Evolutionary conservation across 2,888 invertebrate genomes (phyloP).

Genomic region (Himalopsyche kuldschensis): DNA sequence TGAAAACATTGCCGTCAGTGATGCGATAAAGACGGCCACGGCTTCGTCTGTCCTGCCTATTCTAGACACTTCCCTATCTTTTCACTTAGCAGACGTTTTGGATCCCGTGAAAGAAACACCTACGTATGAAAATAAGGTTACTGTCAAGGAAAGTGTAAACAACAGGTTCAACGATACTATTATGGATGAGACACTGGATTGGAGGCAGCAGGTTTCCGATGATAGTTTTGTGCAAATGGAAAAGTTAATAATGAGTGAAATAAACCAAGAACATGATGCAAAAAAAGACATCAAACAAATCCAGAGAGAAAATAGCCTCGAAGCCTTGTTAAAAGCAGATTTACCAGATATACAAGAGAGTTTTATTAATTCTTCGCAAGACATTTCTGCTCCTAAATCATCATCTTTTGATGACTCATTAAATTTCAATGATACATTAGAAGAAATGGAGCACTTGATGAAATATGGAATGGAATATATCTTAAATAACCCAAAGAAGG

Average conservation of each 20-base stretch:
- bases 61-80: neutral
- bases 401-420: conserved; percentile 17
- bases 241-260: conserved; percentile 17
- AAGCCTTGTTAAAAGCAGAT: neutral
- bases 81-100: neutral
- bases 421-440: conserved; percentile 51
- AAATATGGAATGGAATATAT: conserved; percentile 46
- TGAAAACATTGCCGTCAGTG: neutral
- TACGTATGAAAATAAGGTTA: neutral
- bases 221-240: conserved; percentile 37
- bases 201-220: conserved; percentile 29
- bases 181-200: conserved; percentile 3
- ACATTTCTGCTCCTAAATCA: neutral
- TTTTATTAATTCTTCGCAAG: neutral
- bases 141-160: neutral
- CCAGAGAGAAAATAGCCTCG: neutral
- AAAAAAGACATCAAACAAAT: neutral
- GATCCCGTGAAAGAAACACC: neutral
- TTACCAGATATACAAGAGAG: neutral
- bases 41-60: neutral
- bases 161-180: conserved; percentile 18
- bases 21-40: neutral
- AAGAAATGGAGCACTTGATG: conserved; percentile 52
- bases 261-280: neutral
- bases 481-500: neutral